phyloP scores from a whole-genome alignment of 2,888 invertebrate genomes.

The Frankliniella intonsa region DNA sequence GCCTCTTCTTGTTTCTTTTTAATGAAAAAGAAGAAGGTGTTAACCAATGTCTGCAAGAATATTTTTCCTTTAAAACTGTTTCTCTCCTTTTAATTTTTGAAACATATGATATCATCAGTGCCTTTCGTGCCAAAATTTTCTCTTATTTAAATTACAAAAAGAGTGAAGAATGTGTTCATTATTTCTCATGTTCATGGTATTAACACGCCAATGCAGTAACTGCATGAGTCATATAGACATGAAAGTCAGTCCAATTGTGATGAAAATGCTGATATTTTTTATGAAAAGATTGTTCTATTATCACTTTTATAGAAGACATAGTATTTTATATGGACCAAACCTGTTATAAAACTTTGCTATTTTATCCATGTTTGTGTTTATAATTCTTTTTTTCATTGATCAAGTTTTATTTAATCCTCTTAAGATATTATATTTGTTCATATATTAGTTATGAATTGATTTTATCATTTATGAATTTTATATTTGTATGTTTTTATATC shows the following conservation, averaged over 20 bases:
- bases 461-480: background rate
- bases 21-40: background rate
- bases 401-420: background rate
- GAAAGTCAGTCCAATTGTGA: background rate
- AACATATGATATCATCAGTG: background rate
- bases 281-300: background rate
- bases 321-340: background rate
- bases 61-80: background rate
- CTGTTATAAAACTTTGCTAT: background rate
- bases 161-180: background rate
- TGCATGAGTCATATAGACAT: background rate
- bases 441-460: background rate
- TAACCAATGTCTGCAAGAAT: background rate
- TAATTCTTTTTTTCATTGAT: background rate
- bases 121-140: background rate
- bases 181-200: background rate
- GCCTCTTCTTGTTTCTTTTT: background rate
- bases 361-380: background rate
- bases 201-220: background rate
- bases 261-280: background rate
- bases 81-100: background rate
- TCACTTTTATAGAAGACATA: too few relatives aligned
- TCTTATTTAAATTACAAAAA: background rate
- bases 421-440: background rate
- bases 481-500: background rate